Evolutionary conservation across 2,888 invertebrate species (phyloP).

Genomic region (Campoplex capitator): DNA sequence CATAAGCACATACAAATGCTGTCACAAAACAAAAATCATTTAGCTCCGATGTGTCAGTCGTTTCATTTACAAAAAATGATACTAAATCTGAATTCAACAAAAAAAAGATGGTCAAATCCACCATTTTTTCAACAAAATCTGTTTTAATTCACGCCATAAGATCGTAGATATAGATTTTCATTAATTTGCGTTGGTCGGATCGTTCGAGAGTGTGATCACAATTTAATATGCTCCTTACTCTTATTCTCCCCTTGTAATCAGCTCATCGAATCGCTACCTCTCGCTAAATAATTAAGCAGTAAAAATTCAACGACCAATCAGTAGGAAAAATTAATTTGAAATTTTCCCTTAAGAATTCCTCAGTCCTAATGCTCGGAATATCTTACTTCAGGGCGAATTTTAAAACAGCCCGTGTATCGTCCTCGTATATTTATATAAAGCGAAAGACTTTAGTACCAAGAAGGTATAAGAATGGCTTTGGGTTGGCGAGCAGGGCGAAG

Average conservation of each 20-base stretch:
- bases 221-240: too few relatives aligned
- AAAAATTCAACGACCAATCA: background rate
- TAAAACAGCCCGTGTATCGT: background rate
- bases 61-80: too few relatives aligned
- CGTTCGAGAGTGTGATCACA: background rate
- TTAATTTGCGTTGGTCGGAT: background rate
- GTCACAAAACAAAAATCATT: too few relatives aligned
- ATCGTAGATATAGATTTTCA: too few relatives aligned
- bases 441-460: constrained; percentile 15
- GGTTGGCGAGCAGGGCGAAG: constrained; percentile 67
- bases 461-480: constrained; percentile 59
- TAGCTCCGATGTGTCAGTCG: too few relatives aligned
- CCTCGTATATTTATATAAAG: constrained; percentile 21
- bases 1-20: too few relatives aligned
- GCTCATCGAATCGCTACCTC: background rate
- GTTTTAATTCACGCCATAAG: too few relatives aligned
- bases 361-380: background rate
- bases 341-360: background rate
- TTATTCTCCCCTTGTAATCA: too few relatives aligned
- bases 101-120: too few relatives aligned
- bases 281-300: background rate
- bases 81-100: too few relatives aligned
- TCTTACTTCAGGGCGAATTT: background rate
- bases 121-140: too few relatives aligned
- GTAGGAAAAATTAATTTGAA: background rate